Evolutionary conservation across 2,888 invertebrate genomes (phyloP), one percentile per base, ranked within the genome.

Genomic region (Choreutis nemorana): DNA sequence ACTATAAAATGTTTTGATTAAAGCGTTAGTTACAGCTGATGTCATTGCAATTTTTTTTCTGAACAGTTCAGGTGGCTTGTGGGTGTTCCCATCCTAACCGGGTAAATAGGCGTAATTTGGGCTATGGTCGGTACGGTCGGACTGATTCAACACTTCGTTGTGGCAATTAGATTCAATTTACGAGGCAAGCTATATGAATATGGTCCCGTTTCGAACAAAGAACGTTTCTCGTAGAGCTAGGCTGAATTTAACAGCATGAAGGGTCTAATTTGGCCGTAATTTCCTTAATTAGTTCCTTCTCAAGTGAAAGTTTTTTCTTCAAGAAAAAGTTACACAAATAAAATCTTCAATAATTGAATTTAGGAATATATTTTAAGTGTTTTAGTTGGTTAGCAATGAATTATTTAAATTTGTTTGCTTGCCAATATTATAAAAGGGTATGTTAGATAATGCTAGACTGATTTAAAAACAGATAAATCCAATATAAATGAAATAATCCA

Each of bases 141-240:
- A 55, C 73, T 72, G 70, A 73, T 73, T 75, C 77, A 70, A 71
- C 75, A 70, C 75, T 73, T 73, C 64, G 64, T 73, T 73, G 68
- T 55, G 63, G 71, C 77, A 77, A 77, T 77, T 75, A 77, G 73
- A 65, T 64, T 65, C 72, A 73, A 77, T 77, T 77, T 72, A 65
- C 57, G 60, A 54, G 45, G 51, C 50, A 52, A 54, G 50, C 56
- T 44, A 62, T 64, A 66, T 62, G 62, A 61, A 63, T 59, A 64
- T 65, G 57, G 53, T 41, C 45, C 40, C 47, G 50, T 52, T 48
- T 47, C 49, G 58, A 63, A 71, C 70, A 65, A 65, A 64, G 63
- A 56, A 58, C 55, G 53, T 59, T 68, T 65, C 55, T 62, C 45
- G 51, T 40, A 39, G 48, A 70, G 64, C 60, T 56, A 57, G 51